A percentile compares a stretch with the other conserved stretches of the same genome.
phyloP scores from a whole-genome alignment of 30 jellyfish, hydroid and myxozoan genomes.

The Hydractinia echinata region DNA sequence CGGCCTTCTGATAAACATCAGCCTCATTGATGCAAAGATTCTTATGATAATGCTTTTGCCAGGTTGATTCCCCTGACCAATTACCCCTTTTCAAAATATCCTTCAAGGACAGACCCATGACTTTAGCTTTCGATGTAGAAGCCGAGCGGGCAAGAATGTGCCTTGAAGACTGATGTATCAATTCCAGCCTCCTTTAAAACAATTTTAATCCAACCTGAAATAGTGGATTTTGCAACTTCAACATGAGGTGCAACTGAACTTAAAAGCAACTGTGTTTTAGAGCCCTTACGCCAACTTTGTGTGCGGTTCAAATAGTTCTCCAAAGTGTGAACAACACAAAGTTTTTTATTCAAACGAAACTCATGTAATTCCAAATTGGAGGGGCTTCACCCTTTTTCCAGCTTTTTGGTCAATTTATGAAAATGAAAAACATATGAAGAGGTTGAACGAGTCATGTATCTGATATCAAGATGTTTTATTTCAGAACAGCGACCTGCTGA shows the following conservation, averaged over 20 bases:
- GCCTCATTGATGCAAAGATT: background rate
- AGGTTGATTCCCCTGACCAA: slow-evolving; percentile 45
- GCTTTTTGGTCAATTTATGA: slow-evolving; percentile 23
- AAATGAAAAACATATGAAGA: slow-evolving; percentile 31
- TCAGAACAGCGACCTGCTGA: slow-evolving; percentile 43
- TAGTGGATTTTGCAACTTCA: slow-evolving; percentile 15
- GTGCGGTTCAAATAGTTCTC: slow-evolving; percentile 31
- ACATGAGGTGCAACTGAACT: slow-evolving; percentile 5
- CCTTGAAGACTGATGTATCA: background rate
- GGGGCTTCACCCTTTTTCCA: slow-evolving; percentile 47
- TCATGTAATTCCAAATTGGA: slow-evolving; percentile 25
- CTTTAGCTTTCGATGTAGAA: slow-evolving; percentile 34
- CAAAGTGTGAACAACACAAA: slow-evolving; percentile 34
- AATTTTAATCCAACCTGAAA: slow-evolving; percentile 28
- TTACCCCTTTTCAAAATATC: slow-evolving; percentile 42
- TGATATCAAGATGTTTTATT: slow-evolving; percentile 25
- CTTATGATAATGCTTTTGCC: slow-evolving; percentile 38
- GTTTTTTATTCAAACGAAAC: slow-evolving; percentile 7
- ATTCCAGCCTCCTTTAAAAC: slow-evolving; percentile 15
- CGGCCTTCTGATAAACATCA: background rate
- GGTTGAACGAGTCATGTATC: slow-evolving; percentile 27
- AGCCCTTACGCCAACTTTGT: slow-evolving; percentile 19
- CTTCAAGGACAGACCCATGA: slow-evolving; percentile 30
- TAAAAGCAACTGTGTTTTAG: slow-evolving; percentile 12
- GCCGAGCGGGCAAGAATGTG: slow-evolving; percentile 35